Evolutionary conservation across 2,888 invertebrate genomes (phyloP).

Genomic region (Agrotis segetum): DNA sequence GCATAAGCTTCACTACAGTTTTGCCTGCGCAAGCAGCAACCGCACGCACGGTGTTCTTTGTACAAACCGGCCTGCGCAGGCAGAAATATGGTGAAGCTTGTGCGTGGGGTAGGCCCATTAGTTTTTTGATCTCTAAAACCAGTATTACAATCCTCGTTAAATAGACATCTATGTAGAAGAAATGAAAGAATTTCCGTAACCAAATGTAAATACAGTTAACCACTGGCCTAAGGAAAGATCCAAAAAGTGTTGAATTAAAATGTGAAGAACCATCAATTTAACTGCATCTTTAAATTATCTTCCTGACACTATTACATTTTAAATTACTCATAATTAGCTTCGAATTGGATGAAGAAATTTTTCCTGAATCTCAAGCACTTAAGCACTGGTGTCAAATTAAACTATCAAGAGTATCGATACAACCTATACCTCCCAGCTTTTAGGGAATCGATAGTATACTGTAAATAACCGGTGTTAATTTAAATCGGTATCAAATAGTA

Average conservation of each 20-base stretch:
- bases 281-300: background rate
- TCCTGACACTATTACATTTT: background rate
- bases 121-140: too few relatives aligned
- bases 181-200: too few relatives aligned
- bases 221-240: too few relatives aligned
- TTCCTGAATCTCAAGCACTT: background rate
- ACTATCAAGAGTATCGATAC: background rate
- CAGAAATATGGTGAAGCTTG: too few relatives aligned
- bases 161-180: too few relatives aligned
- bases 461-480: background rate
- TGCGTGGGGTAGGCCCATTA: too few relatives aligned
- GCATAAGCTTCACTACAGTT: too few relatives aligned
- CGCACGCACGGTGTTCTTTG: too few relatives aligned
- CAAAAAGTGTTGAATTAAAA: background rate
- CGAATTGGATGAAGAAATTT: background rate
- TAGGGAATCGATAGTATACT: background rate
- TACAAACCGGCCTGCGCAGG: too few relatives aligned
- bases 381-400: background rate
- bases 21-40: too few relatives aligned
- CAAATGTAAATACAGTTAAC: background rate
- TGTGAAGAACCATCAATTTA: background rate
- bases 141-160: too few relatives aligned
- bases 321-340: conserved; percentile 1
- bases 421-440: too few relatives aligned
- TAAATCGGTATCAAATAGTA: conserved; percentile 7